A percentile compares a stretch with the other conserved stretches of the same genome.
Conservation (phyloP, 2,113 vertebrate species). For the Progne subis region DNA sequence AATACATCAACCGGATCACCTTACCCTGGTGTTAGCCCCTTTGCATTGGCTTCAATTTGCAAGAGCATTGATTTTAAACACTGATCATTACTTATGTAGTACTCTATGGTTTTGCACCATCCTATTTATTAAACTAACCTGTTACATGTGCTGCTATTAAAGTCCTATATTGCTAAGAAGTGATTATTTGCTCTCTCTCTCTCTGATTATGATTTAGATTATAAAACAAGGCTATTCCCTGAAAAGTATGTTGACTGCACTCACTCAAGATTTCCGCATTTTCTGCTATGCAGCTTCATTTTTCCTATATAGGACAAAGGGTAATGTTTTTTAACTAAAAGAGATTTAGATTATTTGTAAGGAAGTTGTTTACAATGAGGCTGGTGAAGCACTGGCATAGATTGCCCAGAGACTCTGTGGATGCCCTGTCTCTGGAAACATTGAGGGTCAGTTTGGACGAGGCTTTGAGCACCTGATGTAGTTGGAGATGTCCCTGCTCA, state of each 20-base stretch:
- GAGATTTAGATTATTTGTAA: background rate
- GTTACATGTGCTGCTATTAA: background rate
- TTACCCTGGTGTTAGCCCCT: background rate
- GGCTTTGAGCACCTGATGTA: background rate
- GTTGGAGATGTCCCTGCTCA: background rate
- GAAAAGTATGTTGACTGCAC: background rate
- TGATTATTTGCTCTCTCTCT: background rate
- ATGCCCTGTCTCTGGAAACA: accelerated
- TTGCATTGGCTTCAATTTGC: conserved; percentile 34
- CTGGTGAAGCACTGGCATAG: background rate
- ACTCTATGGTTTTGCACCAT: background rate
- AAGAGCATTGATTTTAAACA: conserved; percentile 49
- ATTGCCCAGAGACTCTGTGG: background rate
- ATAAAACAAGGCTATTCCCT: background rate
- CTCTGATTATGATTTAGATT: background rate
- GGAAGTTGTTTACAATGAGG: background rate
- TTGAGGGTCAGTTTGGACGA: background rate
- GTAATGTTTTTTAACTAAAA: background rate
- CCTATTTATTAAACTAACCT: conserved; percentile 28
- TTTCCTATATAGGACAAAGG: background rate
- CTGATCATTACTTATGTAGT: conserved; percentile 21
- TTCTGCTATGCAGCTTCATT: background rate
- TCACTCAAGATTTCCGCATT: background rate
- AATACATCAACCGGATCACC: conserved; percentile 13
- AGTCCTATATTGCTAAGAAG: background rate